Evolutionary conservation across 2,113 vertebrate species (phyloP).

Genomic region (Thunnus maccoyii): DNA sequence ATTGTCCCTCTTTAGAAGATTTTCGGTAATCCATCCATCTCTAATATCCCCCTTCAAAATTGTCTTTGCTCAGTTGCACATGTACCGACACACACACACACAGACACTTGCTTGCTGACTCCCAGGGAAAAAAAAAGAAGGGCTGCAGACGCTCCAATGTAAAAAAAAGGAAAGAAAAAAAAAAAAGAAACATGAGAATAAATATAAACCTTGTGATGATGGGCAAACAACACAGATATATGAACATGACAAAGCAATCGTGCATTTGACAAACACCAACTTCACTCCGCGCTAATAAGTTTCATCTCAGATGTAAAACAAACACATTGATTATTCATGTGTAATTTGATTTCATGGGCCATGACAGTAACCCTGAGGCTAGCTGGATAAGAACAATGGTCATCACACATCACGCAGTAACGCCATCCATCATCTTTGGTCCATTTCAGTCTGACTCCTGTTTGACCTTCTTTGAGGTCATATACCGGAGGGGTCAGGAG

Average conservation of each 20-base stretch:
- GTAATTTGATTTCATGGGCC: constrained; percentile 47
- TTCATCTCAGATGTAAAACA: constrained; percentile 41
- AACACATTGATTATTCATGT: constrained; percentile 55
- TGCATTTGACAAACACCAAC: constrained; percentile 35
- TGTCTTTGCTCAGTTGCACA: constrained; percentile 74
- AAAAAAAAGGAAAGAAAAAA: constrained; percentile 48
- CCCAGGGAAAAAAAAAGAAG: not conserved
- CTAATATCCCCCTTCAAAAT: constrained; percentile 79
- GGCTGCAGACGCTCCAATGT: constrained; percentile 5
- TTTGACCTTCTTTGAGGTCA: constrained; percentile 54
- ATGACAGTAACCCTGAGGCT: constrained; percentile 28
- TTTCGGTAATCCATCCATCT: constrained; percentile 83
- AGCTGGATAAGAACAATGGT: constrained; percentile 21
- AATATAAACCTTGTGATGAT: constrained; percentile 47
- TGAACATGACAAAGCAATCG: not conserved
- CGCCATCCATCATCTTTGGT: constrained; percentile 57
- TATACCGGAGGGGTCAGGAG: constrained; percentile 56
- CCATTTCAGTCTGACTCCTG: constrained; percentile 44
- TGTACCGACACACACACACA: constrained; percentile 46
- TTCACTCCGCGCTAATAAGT: constrained; percentile 24
- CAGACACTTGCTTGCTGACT: not conserved
- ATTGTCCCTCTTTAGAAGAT: constrained; percentile 82
- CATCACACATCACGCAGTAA: constrained; percentile 29
- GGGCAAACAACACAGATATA: constrained; percentile 32
- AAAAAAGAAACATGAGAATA: not conserved